Evolutionary conservation across 1,140 invertebrate species (phyloP).

Genomic region (Papilio helenus): DNA sequence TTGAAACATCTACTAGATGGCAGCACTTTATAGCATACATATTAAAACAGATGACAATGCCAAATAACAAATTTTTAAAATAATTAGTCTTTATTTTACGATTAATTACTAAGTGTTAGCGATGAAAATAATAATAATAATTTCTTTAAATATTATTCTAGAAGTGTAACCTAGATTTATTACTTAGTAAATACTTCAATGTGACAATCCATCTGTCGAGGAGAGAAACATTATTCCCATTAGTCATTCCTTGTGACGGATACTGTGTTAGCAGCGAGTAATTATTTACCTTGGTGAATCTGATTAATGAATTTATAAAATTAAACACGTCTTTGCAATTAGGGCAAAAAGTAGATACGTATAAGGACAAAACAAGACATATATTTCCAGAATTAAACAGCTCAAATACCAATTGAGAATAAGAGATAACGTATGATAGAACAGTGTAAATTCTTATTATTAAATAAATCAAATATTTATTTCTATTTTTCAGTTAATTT

Average conservation of each 20-base stretch:
- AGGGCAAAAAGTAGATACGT: neutral
- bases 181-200: constrained; percentile 2
- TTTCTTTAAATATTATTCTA: neutral
- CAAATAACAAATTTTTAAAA: too few relatives aligned
- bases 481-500: too few relatives aligned
- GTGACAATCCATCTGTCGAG: constrained; percentile 7
- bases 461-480: too few relatives aligned
- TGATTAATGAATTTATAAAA: neutral
- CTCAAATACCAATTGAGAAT: too few relatives aligned
- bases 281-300: neutral
- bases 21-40: neutral
- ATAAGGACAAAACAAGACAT: too few relatives aligned
- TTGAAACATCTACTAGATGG: neutral
- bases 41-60: too few relatives aligned
- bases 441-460: too few relatives aligned
- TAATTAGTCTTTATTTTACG: too few relatives aligned
- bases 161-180: neutral
- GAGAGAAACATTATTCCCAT: neutral
- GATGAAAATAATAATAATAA: neutral
- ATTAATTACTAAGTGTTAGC: neutral
- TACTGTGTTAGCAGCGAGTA: neutral
- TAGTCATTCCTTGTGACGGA: neutral
- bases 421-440: too few relatives aligned
- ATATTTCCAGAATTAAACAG: too few relatives aligned
- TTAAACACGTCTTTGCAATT: neutral